A percentile compares a stretch with the other conserved stretches of the same genome.
phyloP scores from a whole-genome alignment of 2,797 vertebrate genomes.

The Sphenodon punctatus region DNA sequence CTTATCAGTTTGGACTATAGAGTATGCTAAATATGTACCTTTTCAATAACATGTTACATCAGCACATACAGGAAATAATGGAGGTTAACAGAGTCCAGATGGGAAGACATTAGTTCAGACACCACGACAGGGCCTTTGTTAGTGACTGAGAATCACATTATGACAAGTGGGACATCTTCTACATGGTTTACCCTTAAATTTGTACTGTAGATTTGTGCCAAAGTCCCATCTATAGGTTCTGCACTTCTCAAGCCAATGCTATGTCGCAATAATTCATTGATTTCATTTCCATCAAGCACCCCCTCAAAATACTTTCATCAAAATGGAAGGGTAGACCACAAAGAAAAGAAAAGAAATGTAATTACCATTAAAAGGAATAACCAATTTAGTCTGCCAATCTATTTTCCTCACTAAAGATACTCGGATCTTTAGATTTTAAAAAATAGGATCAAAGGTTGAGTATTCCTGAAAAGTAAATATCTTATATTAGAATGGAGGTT shows the following conservation, averaged over 20 bases:
- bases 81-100: constrained; percentile 47
- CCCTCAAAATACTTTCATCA: constrained; percentile 81
- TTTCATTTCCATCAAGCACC: constrained; percentile 80
- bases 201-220: constrained; percentile 81
- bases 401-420: constrained; percentile 55
- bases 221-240: constrained; percentile 79
- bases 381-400: constrained; percentile 26
- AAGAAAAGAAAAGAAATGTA: constrained; percentile 49
- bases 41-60: constrained; percentile 32
- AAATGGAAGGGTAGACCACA: constrained; percentile 65
- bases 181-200: constrained; percentile 80
- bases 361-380: constrained; percentile 46
- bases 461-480: neutral
- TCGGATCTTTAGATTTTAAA: constrained; percentile 43
- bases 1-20: neutral
- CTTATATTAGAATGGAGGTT: neutral
- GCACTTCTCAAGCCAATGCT: constrained; percentile 79
- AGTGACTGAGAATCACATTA: constrained; percentile 56
- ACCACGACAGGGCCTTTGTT: constrained; percentile 62
- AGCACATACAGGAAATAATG: constrained; percentile 63
- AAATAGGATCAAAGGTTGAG: constrained; percentile 36
- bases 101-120: constrained; percentile 53
- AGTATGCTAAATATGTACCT: constrained; percentile 1
- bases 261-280: constrained; percentile 77
- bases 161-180: constrained; percentile 69